Conservation (phyloP, 2,888 invertebrate species). For the Amphiduros pacificus region DNA sequence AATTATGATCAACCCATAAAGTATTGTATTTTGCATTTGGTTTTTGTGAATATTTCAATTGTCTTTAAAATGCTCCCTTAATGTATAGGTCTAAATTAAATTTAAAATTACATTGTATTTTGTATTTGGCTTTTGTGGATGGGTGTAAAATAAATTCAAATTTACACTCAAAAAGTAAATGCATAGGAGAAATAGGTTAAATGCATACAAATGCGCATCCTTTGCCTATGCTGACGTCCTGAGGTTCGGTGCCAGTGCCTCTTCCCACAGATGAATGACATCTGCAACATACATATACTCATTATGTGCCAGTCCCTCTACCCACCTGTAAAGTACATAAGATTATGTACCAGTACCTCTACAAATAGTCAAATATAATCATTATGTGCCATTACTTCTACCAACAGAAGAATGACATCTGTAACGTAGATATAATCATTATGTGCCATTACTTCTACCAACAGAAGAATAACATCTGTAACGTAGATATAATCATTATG, state of each 20-base stretch:
- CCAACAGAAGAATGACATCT: too few relatives aligned
- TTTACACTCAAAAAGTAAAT: not conserved
- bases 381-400: not conserved
- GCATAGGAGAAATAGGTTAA: not conserved
- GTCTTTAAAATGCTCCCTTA: not conserved
- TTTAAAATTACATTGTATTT: not conserved
- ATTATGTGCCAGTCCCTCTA: too few relatives aligned
- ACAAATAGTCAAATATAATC: too few relatives aligned
- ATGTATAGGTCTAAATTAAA: not conserved
- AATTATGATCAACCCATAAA: not conserved
- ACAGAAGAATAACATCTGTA: too few relatives aligned
- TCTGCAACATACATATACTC: conserved; percentile 6
- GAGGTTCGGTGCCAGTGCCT: conserved; percentile 14
- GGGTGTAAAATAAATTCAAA: not conserved
- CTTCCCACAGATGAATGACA: conserved; percentile 25
- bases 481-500: too few relatives aligned
- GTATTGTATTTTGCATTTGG: not conserved
- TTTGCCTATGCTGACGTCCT: conserved; percentile 14
- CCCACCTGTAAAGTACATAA: too few relatives aligned
- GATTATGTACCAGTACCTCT: too few relatives aligned
- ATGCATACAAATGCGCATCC: conserved; percentile 23
- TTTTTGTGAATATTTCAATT: not conserved
- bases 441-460: too few relatives aligned
- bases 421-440: too few relatives aligned
- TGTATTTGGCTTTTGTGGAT: too few relatives aligned